Base-by-base conservation (phyloP, 2,888 invertebrate genomes). In the Netelia fuscicornis region DNA sequence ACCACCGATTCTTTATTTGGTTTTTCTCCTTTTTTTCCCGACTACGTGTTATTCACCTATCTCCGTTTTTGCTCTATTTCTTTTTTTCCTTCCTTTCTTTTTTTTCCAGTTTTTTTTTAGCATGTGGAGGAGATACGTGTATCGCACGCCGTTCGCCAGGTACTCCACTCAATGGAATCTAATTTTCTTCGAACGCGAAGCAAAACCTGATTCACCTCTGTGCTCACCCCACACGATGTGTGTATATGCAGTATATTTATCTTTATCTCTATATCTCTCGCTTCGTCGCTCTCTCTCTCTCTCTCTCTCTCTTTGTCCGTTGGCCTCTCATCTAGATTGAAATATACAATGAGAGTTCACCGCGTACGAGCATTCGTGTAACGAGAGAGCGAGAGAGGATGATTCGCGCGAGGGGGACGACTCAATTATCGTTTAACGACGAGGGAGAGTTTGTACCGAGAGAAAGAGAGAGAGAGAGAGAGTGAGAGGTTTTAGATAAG, bases 191-290 rank as follows among this genome's bases (percentile, higher is more conserved):
- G 54, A 80, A 76, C 80, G 56, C 71, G 56, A 72, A 67, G 82
- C 72, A 85, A 80, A 85, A 85, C 79, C 85, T 80, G 85, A 82
- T 83, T 82, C 77, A 80, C 80, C 82, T 85, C 75, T 67, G 20
- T 13, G 37, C 72, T 62, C 62, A 74, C 67, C 72, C 72, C 80
- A 58, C 72, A 74, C 80, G 80, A 74, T 48, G 65, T 25, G 58
- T 67, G 48, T 13, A 48, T 13, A 48, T 13, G 13, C 10, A 0
- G 2, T 48, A 48, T 48, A 48, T 48, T 13, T 48, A 13, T 72
- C 71, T 79, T 79, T 79, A 79, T 79, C 78, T 62, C 56, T 79
- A 64, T 74, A 65, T 72, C 52, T 79, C 37, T 62, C 1, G 20
- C 48, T 71, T 6, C 30, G 13, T 62, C 30, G 30, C 5, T 80